Conservation (phyloP, 2,113 vertebrate species). For the Indicator maculatus region DNA sequence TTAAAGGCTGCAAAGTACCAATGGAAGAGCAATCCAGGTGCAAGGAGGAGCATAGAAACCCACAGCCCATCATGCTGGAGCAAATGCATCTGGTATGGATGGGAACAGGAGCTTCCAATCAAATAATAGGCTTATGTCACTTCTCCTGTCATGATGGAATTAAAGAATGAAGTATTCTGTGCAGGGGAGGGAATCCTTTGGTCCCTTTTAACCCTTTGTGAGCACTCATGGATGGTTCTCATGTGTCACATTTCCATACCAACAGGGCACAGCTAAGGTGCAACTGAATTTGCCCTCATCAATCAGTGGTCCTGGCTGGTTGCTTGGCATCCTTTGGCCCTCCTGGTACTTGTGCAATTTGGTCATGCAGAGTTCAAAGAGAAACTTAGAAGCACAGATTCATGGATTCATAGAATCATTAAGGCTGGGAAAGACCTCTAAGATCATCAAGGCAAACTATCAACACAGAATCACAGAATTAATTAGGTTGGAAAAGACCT, state of each 20-base stretch:
- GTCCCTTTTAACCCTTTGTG: background rate
- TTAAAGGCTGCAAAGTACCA: background rate
- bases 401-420: too few relatives aligned
- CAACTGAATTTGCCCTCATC: too few relatives aligned
- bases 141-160: background rate
- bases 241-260: background rate
- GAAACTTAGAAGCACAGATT: background rate
- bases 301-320: background rate
- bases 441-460: too few relatives aligned
- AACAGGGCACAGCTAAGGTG: too few relatives aligned
- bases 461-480: too few relatives aligned
- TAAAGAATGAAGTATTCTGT: background rate
- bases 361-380: background rate
- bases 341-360: background rate
- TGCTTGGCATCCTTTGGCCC: background rate
- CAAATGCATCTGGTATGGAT: background rate
- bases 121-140: background rate
- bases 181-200: accelerated
- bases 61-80: accelerated
- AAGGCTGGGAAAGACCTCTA: too few relatives aligned
- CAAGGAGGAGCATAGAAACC: background rate
- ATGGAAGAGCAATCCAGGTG: background rate
- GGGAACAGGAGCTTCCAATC: background rate
- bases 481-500: too few relatives aligned
- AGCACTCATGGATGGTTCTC: background rate